phyloP scores from a whole-genome alignment of 2,888 invertebrate genomes.

The Leptinotarsa peninsularis region DNA sequence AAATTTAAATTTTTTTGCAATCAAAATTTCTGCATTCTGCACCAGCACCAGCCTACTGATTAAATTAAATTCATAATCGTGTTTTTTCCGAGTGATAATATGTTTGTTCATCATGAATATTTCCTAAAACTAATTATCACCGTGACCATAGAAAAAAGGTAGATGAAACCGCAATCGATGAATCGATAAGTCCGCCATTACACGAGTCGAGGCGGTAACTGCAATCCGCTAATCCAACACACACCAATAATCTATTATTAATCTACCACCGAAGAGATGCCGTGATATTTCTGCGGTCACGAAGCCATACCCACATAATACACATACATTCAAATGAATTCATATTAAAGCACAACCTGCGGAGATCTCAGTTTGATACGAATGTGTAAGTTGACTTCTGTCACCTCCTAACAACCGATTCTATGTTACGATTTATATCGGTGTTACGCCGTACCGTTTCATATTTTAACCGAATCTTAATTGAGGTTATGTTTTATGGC shows the following conservation, averaged over 20 bases:
- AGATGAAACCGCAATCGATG: neutral
- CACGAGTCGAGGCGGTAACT: slow-evolving; percentile 26
- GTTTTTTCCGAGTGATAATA: neutral
- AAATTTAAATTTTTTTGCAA: too few species aligned
- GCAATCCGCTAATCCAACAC: slow-evolving; percentile 26
- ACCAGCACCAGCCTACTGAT: too few species aligned
- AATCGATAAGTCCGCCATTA: slow-evolving; percentile 28
- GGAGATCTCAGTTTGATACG: slow-evolving; percentile 55
- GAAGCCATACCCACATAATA: slow-evolving; percentile 49
- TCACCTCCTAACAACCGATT: slow-evolving; percentile 56
- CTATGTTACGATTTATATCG: slow-evolving; percentile 52
- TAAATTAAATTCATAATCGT: neutral
- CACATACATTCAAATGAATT: slow-evolving; percentile 56
- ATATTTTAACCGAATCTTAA: slow-evolving; percentile 40
- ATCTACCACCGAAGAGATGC: slow-evolving; percentile 39
- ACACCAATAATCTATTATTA: slow-evolving; percentile 41
- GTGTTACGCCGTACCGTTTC: slow-evolving; percentile 36
- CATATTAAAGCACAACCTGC: slow-evolving; percentile 55
- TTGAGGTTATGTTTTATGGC: slow-evolving; percentile 42
- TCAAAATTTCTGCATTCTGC: too few species aligned
- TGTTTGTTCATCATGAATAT: neutral
- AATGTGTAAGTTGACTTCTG: slow-evolving; percentile 54
- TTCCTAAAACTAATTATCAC: neutral
- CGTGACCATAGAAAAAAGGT: slow-evolving; percentile 5
- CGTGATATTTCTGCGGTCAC: slow-evolving; percentile 52